Conservation (phyloP, 2,888 invertebrate genomes). For the Hirtodrosophila duncani region DNA sequence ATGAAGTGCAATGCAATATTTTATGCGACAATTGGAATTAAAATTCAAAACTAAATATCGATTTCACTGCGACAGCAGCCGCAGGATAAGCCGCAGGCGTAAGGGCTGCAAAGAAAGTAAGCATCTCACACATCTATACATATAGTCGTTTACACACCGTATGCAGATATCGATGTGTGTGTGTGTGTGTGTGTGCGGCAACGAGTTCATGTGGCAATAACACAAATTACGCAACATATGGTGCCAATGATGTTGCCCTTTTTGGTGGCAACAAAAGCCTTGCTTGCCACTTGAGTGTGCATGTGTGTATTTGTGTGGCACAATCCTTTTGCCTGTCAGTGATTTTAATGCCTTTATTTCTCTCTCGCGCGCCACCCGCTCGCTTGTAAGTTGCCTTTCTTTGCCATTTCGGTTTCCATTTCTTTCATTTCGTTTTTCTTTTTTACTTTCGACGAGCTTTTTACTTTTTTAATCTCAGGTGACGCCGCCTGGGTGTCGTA, state of each 20-base stretch:
- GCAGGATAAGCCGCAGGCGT: constrained; percentile 2
- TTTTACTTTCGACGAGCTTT: constrained; percentile 69
- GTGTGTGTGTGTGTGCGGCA: constrained; percentile 10
- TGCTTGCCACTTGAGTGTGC: constrained; percentile 47
- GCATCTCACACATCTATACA: constrained; percentile 3
- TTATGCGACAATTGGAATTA: constrained; percentile 64
- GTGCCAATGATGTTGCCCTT: constrained; percentile 78
- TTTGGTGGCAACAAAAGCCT: constrained; percentile 52
- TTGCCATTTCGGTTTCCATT: constrained; percentile 23
- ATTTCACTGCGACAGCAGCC: constrained; percentile 39
- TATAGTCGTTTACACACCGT: no score
- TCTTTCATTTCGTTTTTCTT: constrained; percentile 41
- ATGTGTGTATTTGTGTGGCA: constrained; percentile 40
- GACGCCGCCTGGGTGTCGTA: constrained; percentile 78
- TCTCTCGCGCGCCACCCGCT: constrained; percentile 37
- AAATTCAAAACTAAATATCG: constrained; percentile 71
- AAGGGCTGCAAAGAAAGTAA: constrained; percentile 33
- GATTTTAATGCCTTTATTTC: constrained; percentile 76
- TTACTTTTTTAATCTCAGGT: constrained; percentile 77
- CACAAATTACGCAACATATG: constrained; percentile 79
- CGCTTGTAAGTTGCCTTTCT: constrained; percentile 10
- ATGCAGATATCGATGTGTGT: constrained; percentile 12
- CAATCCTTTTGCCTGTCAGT: constrained; percentile 73
- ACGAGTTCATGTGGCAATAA: constrained; percentile 75
- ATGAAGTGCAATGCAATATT: constrained; percentile 66